Evolutionary conservation across 2,797 vertebrate genomes (phyloP).

Genomic region (Cryptoblepharus egeriae): DNA sequence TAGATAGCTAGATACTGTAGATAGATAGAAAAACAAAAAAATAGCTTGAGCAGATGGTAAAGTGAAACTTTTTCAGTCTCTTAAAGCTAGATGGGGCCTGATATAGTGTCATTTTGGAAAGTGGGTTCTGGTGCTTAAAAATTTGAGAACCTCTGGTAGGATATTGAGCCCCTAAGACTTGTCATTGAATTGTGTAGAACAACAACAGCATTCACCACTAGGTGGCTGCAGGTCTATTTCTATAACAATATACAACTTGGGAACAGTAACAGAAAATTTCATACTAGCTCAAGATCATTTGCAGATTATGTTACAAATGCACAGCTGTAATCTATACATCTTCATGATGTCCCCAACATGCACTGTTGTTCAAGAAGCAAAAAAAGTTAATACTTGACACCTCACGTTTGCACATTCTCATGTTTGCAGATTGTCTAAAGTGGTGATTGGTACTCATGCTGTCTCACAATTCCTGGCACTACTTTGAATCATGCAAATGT

Average conservation of each 20-base stretch:
- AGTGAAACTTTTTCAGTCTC: no score
- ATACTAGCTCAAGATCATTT: not conserved
- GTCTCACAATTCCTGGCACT: not conserved
- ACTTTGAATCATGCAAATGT: not conserved
- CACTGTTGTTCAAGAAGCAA: no score
- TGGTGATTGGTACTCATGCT: not conserved
- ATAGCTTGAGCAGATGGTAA: no score
- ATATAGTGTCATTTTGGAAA: no score
- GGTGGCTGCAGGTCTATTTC: conserved; percentile 11
- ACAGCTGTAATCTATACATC: not conserved
- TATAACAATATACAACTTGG: no score
- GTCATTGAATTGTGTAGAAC: not conserved
- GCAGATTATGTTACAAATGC: not conserved
- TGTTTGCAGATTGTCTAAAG: not conserved
- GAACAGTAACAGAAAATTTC: not conserved
- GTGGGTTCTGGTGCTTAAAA: no score
- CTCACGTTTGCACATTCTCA: no score
- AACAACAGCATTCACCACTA: conserved; percentile 1
- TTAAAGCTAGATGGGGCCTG: no score
- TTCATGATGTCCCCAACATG: not conserved
- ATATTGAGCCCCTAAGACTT: not conserved
- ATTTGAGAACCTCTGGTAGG: no score
- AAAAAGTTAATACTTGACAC: no score
- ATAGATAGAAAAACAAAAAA: no score
- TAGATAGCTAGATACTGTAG: no score